Conservation (phyloP, 1,140 invertebrate genomes). For the Ooceraea biroi region DNA sequence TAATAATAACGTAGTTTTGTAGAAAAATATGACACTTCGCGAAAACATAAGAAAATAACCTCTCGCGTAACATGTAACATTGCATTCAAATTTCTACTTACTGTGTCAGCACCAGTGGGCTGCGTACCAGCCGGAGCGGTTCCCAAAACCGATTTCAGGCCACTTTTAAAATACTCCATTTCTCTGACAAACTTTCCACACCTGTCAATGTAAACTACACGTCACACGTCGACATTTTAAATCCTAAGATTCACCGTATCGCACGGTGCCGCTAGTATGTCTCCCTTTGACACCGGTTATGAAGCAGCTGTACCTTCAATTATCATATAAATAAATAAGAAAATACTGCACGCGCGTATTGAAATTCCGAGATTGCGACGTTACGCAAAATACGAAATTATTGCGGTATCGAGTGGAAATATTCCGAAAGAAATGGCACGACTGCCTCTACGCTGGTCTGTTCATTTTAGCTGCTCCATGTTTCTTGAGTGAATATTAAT, state of each 20-base stretch:
- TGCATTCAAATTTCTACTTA: slow-evolving; percentile 83
- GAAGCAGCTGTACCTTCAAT: no score
- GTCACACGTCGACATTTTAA: slow-evolving; percentile 81
- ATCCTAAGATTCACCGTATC: neutral
- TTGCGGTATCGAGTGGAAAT: no score
- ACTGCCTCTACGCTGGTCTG: no score
- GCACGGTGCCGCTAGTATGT: neutral
- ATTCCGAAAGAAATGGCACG: no score
- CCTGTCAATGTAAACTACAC: slow-evolving; percentile 74
- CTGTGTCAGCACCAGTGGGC: slow-evolving; percentile 94
- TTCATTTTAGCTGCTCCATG: no score
- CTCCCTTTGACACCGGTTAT: neutral
- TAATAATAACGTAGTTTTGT: neutral
- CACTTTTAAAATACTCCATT: slow-evolving; percentile 96
- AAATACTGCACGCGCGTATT: no score
- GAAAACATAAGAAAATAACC: slow-evolving; percentile 7
- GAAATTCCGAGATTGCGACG: no score
- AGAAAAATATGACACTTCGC: neutral
- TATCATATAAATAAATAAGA: no score
- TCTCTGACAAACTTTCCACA: slow-evolving; percentile 30
- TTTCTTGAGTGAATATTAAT: no score
- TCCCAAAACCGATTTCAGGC: slow-evolving; percentile 96
- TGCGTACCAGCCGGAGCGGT: slow-evolving; percentile 90
- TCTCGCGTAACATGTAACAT: slow-evolving; percentile 43
- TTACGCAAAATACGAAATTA: no score